Evolutionary conservation across 1,140 invertebrate species (phyloP).

Genomic region (Schlechtendalia chinensis): DNA sequence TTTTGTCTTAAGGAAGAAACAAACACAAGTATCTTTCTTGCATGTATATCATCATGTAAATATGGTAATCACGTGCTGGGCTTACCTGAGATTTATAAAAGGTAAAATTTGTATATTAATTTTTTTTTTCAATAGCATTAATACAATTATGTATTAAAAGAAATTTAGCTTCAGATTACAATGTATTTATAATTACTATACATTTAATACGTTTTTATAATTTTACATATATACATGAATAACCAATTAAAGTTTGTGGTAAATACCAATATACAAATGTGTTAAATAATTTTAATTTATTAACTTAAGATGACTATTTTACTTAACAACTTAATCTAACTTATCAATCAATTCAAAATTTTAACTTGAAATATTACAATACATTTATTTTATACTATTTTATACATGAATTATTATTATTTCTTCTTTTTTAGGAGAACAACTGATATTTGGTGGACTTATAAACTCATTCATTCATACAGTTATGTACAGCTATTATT

Average conservation of each 20-base stretch:
- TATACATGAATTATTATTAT: too few relatives aligned
- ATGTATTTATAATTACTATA: background rate
- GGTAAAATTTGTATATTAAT: constrained; percentile 59
- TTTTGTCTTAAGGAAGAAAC: constrained; percentile 66
- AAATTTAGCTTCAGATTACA: background rate
- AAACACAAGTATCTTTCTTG: constrained; percentile 64
- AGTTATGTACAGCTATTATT: constrained; percentile 75
- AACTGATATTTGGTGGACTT: constrained; percentile 51
- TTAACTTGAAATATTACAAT: too few relatives aligned
- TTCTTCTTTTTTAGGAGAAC: constrained; percentile 52
- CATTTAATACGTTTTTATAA: too few relatives aligned
- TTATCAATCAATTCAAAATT: too few relatives aligned
- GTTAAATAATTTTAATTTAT: too few relatives aligned
- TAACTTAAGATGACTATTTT: too few relatives aligned
- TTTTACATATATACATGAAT: too few relatives aligned
- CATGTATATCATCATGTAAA: constrained; percentile 66
- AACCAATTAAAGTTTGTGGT: too few relatives aligned
- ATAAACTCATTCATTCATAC: constrained; percentile 66
- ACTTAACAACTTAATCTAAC: too few relatives aligned
- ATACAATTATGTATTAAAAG: background rate
- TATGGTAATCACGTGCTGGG: constrained; percentile 60
- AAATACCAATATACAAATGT: too few relatives aligned
- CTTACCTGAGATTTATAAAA: constrained; percentile 59
- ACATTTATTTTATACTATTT: too few relatives aligned
- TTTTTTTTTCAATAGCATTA: too few relatives aligned